A percentile compares a stretch with the other conserved stretches of the same genome.
Evolutionary conservation across 2,113 vertebrate genomes (phyloP).

Genomic region (Okapia johnstoni): DNA sequence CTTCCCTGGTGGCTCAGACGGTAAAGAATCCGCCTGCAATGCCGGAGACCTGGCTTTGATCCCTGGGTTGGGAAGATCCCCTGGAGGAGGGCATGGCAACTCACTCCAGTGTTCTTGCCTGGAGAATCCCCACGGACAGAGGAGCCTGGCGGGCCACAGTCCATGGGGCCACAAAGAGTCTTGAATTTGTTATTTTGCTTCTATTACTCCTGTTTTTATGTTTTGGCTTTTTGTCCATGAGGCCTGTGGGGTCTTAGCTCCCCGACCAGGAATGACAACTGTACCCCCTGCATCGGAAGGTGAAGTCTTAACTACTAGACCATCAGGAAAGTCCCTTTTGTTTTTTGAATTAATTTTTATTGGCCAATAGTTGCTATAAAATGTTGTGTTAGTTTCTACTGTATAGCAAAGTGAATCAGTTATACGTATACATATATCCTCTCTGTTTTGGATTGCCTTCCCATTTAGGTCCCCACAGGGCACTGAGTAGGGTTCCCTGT

Average conservation of each 20-base stretch:
- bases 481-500: neutral
- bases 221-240: neutral
- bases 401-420: neutral
- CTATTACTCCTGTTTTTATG: neutral
- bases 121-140: neutral
- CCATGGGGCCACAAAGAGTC: neutral
- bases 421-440: accelerated
- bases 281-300: neutral
- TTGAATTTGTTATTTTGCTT: neutral
- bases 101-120: neutral
- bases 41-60: neutral
- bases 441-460: neutral
- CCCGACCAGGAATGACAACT: neutral
- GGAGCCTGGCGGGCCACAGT: accelerated
- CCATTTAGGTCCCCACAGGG: neutral
- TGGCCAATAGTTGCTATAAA: neutral
- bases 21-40: neutral
- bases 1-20: neutral
- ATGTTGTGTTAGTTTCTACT: neutral
- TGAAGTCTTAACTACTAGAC: neutral
- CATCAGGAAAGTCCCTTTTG: neutral
- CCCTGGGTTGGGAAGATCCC: neutral
- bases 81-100: neutral
- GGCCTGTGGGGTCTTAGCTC: neutral
- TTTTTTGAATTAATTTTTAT: neutral